Evolutionary conservation across 2,797 vertebrate genomes (phyloP).

Genomic region (Luscinia megarhynchos): DNA sequence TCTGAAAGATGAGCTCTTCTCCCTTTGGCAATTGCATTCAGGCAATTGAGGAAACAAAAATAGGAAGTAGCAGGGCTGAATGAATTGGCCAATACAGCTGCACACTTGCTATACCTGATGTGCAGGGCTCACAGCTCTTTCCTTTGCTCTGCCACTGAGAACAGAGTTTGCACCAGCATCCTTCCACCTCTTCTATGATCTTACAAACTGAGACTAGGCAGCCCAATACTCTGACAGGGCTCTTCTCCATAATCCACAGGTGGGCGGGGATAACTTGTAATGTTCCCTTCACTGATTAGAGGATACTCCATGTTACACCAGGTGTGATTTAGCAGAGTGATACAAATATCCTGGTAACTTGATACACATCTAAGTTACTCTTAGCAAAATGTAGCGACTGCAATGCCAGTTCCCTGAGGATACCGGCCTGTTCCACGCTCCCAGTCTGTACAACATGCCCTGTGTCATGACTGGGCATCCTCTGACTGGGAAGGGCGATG

Average conservation of each 20-base stretch:
- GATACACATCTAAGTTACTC: neutral
- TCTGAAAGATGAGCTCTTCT: neutral
- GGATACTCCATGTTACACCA: neutral
- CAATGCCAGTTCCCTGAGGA: neutral
- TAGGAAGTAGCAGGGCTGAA: neutral
- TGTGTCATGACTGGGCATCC: rapidly evolving
- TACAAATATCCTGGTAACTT: neutral
- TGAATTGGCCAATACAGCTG: neutral
- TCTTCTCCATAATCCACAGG: rapidly evolving
- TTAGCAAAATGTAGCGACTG: neutral
- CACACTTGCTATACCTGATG: neutral
- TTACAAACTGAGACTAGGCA: neutral
- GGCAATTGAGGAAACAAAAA: neutral
- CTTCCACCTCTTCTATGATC: rapidly evolving
- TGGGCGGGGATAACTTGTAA: neutral
- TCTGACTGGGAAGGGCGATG: neutral
- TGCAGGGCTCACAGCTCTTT: neutral
- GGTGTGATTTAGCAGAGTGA: neutral
- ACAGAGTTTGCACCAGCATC: neutral
- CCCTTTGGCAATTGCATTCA: neutral
- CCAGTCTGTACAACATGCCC: neutral
- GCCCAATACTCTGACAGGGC: neutral
- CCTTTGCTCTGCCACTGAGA: neutral
- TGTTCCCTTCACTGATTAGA: neutral
- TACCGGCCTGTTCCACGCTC: neutral